These are phyloP conservation scores for Smittia sp. DNA, from an alignment of 2,888 invertebrate species.

Conservation along the genomic window DNA sequence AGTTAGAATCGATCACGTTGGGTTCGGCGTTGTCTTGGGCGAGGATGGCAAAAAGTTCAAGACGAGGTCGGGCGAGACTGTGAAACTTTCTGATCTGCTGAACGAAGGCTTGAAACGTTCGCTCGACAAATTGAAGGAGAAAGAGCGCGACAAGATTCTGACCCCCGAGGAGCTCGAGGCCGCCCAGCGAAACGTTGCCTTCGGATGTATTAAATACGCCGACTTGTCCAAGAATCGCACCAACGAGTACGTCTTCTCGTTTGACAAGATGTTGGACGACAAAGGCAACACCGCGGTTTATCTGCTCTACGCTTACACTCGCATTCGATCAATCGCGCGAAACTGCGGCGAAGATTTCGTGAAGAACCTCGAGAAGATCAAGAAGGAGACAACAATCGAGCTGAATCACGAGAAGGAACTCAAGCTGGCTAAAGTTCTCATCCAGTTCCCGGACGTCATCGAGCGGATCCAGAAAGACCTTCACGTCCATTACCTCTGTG, in stretches of 20 bases:
- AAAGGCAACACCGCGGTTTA: conserved; percentile 99
- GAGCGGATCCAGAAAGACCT: conserved; percentile 78
- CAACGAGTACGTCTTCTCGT: conserved; percentile 96
- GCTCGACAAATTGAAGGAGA: conserved; percentile 79
- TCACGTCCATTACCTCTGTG: conserved; percentile 83
- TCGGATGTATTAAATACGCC: conserved; percentile 98
- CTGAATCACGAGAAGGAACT: conserved; percentile 90
- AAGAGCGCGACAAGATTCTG: conserved; percentile 80
- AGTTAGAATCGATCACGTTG: conserved; percentile 82
- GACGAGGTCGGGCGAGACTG: conserved; percentile 94
- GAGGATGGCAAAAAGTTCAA: conserved; percentile 99
- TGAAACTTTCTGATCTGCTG: conserved; percentile 79
- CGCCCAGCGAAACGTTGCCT: conserved; percentile 90
- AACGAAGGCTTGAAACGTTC: conserved; percentile 88
- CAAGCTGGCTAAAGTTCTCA: conserved; percentile 84
- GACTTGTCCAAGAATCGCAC: conserved; percentile 91
- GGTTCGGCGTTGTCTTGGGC: conserved; percentile 95
- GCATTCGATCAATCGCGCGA: conserved; percentile 87
- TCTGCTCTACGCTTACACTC: conserved; percentile 87
- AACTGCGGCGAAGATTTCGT: conserved; percentile 58
- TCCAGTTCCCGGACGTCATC: conserved; percentile 85
- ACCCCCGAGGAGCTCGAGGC: conserved; percentile 73
- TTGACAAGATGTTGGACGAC: conserved; percentile 99
- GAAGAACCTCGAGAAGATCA: conserved; percentile 62
- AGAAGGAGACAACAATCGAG: conserved; percentile 61